Percentiles rank a stretch among this genome's conserved stretches.
phyloP scores from a whole-genome alignment of 2,888 invertebrate species.

The Panorpa germanica region DNA sequence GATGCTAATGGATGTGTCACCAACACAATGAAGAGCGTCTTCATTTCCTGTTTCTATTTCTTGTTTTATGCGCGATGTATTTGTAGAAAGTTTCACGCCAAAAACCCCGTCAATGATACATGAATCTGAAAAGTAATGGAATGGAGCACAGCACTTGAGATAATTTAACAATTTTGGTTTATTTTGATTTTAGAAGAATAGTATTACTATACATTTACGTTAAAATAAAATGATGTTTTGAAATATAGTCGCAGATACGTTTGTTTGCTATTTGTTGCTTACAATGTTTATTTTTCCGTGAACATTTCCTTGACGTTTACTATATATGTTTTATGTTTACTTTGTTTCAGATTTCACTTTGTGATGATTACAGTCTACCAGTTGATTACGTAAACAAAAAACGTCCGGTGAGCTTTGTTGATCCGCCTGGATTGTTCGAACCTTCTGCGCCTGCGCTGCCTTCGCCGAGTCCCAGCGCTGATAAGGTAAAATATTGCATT shows the following conservation, averaged over 20 bases:
- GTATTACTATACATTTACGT: too few relatives aligned
- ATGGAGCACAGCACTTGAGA: too few relatives aligned
- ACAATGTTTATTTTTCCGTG: slow-evolving; percentile 3
- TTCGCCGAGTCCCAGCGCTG: slow-evolving; percentile 23
- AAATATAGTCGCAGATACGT: not conserved
- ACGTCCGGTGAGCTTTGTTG: slow-evolving; percentile 41
- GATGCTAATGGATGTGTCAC: too few relatives aligned
- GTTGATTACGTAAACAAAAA: slow-evolving; percentile 60
- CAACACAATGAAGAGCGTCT: too few relatives aligned
- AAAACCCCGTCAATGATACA: too few relatives aligned
- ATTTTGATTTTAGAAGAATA: slow-evolving; percentile 7
- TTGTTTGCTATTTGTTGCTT: slow-evolving; percentile 4
- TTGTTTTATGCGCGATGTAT: too few relatives aligned
- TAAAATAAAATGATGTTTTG: too few relatives aligned
- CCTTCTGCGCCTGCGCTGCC: slow-evolving; percentile 25
- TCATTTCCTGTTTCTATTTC: too few relatives aligned
- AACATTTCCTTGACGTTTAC: not conserved
- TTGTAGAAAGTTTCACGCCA: too few relatives aligned
- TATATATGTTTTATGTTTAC: slow-evolving; percentile 8
- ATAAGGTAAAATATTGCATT: slow-evolving; percentile 20
- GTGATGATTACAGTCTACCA: slow-evolving; percentile 74
- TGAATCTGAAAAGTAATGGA: too few relatives aligned
- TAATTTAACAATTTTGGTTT: slow-evolving; percentile 4
- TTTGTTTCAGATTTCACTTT: slow-evolving; percentile 55
- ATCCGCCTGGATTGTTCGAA: slow-evolving; percentile 43